phyloP scores from a whole-genome alignment of 2,113 vertebrate genomes.

The Pelmatolapia mariae region DNA sequence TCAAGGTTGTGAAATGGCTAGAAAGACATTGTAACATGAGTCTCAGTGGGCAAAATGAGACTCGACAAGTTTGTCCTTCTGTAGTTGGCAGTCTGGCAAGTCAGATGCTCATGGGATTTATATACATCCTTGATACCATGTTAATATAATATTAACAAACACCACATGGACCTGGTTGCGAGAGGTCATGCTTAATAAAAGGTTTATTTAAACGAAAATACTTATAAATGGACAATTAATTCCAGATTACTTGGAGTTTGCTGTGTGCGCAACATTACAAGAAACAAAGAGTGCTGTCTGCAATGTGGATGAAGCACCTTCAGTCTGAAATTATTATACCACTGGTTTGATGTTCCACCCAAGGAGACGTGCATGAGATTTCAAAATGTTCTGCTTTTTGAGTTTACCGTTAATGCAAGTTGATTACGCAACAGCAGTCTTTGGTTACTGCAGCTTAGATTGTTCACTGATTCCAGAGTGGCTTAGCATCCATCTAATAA shows the following conservation, averaged over 20 bases:
- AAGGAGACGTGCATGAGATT: neutral
- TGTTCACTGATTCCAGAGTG: neutral
- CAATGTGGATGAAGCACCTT: neutral
- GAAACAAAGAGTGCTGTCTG: neutral
- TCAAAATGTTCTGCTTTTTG: constrained; percentile 11
- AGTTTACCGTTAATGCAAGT: neutral
- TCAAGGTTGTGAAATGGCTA: neutral
- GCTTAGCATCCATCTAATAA: neutral
- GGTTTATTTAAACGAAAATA: neutral
- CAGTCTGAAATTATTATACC: neutral
- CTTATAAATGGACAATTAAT: neutral
- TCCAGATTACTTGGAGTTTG: neutral
- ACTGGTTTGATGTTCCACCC: neutral
- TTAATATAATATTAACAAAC: neutral
- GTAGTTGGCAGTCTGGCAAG: neutral
- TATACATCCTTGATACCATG: neutral
- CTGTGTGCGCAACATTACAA: neutral
- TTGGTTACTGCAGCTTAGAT: neutral
- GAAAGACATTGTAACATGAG: neutral
- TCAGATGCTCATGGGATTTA: neutral
- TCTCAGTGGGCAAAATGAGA: neutral
- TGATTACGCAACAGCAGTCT: constrained; percentile 5
- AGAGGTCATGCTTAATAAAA: neutral
- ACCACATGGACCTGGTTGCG: neutral
- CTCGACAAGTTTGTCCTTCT: neutral